These are phyloP conservation scores for Hycleus cichorii DNA, from an alignment of 1,140 invertebrate genomes.

Conservation along the genomic window DNA sequence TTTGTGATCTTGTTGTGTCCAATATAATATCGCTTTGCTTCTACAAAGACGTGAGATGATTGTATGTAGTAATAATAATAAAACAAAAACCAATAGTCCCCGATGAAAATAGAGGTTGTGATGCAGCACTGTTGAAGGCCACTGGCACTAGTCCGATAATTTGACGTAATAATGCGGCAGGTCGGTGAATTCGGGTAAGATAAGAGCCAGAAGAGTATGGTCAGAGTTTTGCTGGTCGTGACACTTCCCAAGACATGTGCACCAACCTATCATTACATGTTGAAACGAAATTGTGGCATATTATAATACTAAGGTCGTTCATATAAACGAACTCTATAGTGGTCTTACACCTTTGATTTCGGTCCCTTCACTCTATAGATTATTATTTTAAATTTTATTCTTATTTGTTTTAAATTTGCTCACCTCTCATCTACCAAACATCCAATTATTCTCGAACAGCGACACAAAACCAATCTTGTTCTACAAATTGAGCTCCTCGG, in stretches of 20 bases:
- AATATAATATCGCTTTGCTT: too few relatives aligned
- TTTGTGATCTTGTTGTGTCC: too few relatives aligned
- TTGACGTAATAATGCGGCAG: conserved; percentile 23
- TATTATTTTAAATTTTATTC: conserved; percentile 14
- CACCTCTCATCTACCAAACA: conserved; percentile 2
- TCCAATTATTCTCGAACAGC: conserved; percentile 8
- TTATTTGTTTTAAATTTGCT: conserved; percentile 19
- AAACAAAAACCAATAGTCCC: conserved; percentile 14
- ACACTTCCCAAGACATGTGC: conserved; percentile 27
- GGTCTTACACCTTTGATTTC: conserved; percentile 21
- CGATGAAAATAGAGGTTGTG: conserved; percentile 20
- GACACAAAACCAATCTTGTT: too few relatives aligned
- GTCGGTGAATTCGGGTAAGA: conserved; percentile 20
- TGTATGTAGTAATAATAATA: conserved; percentile 6
- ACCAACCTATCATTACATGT: conserved; percentile 31
- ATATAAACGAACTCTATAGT: conserved; percentile 19
- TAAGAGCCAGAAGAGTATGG: conserved; percentile 4
- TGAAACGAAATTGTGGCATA: conserved; percentile 32
- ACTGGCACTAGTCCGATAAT: conserved; percentile 21
- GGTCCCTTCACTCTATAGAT: conserved; percentile 18
- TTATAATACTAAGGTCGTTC: conserved; percentile 25
- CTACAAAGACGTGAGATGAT: too few relatives aligned
- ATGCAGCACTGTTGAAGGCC: conserved; percentile 20
- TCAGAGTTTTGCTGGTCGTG: conserved; percentile 20
- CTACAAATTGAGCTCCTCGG: too few relatives aligned